Percentiles rank a stretch among this genome's conserved stretches.
Evolutionary conservation across 2,888 invertebrate genomes (phyloP).

Genomic region (Itoplectis maculator): DNA sequence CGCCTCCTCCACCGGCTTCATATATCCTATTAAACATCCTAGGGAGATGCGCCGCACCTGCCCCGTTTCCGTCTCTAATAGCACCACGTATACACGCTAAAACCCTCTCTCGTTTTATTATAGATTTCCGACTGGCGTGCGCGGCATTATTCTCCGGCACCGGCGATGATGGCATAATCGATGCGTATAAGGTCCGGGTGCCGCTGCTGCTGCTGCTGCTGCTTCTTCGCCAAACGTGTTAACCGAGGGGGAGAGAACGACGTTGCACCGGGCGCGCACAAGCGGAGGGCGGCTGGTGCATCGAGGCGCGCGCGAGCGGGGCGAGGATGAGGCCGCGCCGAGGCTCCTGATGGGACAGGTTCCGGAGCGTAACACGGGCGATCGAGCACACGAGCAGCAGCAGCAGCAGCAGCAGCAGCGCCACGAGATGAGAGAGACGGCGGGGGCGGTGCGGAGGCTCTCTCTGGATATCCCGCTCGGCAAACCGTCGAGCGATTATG

Average conservation of each 20-base stretch:
- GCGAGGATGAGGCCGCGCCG: too few relatives aligned
- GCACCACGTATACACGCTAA: conserved; percentile 42
- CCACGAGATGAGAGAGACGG: conserved; percentile 13
- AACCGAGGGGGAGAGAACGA: conserved; percentile 12
- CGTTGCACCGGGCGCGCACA: neutral
- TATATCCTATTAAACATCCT: conserved; percentile 1
- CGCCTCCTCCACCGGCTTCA: neutral
- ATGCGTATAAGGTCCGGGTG: conserved; percentile 25
- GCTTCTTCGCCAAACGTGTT: conserved; percentile 26
- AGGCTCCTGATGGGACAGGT: conserved; percentile 49
- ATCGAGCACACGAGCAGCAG: conserved; percentile 59
- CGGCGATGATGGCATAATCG: conserved; percentile 50
- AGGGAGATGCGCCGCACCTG: neutral
- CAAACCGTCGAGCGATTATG: conserved; percentile 56
- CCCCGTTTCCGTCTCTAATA: conserved; percentile 18
- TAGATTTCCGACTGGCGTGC: conserved; percentile 3
- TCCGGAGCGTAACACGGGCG: conserved; percentile 57
- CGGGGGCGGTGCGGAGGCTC: conserved; percentile 13
- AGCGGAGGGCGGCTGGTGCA: neutral
- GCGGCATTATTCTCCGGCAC: neutral
- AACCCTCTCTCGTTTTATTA: conserved; percentile 36
- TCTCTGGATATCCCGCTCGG: too few relatives aligned
- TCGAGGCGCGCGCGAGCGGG: conserved; percentile 20
- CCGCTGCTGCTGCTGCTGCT: neutral
- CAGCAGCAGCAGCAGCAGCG: too few relatives aligned